Evolutionary conservation across 2,113 vertebrate species (phyloP).

Genomic region (Laterallus jamaicensis): DNA sequence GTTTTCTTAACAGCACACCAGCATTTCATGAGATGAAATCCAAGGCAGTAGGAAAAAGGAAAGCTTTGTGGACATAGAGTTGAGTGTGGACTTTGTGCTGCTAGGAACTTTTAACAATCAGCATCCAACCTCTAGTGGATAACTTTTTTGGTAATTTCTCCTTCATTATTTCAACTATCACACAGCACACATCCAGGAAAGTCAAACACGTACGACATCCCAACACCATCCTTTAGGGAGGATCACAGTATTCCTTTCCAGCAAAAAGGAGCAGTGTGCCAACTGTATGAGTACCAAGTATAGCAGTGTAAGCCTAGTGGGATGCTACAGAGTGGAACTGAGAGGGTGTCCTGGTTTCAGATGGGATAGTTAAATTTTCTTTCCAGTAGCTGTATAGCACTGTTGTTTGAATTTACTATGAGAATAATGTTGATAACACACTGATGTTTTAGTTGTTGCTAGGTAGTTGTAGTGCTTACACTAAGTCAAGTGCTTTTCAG

Average conservation of each 20-base stretch:
- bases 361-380: too few relatives aligned
- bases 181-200: neutral
- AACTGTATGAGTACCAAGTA: neutral
- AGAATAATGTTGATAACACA: too few relatives aligned
- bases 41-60: neutral
- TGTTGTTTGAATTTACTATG: too few relatives aligned
- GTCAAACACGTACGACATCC: fast-evolving
- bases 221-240: neutral
- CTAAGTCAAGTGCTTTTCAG: too few relatives aligned
- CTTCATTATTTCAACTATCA: neutral
- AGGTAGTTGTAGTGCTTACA: too few relatives aligned
- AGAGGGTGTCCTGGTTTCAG: neutral
- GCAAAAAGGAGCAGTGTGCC: neutral
- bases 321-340: neutral
- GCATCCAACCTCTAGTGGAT: neutral
- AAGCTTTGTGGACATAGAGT: neutral
- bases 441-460: too few relatives aligned
- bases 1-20: neutral
- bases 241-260: neutral
- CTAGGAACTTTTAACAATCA: neutral
- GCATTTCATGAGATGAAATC: neutral
- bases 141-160: neutral
- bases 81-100: neutral
- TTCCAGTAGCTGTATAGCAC: too few relatives aligned
- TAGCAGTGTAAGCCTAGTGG: neutral